Percentiles rank a stretch among this genome's conserved stretches.
Conservation (phyloP, 2,888 invertebrate genomes). For the Elegia similella region DNA sequence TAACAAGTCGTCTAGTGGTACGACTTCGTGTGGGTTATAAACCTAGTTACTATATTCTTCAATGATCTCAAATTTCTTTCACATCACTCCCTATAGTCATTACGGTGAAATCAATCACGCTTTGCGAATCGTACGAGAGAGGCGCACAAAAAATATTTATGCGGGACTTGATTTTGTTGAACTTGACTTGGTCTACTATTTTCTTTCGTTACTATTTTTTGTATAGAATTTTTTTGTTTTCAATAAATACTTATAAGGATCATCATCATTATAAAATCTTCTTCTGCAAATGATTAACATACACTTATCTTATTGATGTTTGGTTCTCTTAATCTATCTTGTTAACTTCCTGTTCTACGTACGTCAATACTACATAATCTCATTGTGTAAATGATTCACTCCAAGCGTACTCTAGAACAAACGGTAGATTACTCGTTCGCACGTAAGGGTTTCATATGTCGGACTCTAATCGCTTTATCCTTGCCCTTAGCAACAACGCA, state of each 20-base stretch:
- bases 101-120: neutral
- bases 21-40: conserved; percentile 17
- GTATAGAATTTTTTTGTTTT: no score
- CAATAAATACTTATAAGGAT: no score
- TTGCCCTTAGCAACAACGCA: conserved; percentile 61
- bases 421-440: conserved; percentile 1
- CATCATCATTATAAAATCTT: no score
- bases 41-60: conserved; percentile 15
- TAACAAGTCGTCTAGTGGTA: conserved; percentile 21
- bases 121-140: conserved; percentile 2
- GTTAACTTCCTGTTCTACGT: neutral
- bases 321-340: neutral
- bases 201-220: neutral
- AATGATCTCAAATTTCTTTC: neutral
- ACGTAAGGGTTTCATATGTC: conserved; percentile 22
- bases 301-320: no score
- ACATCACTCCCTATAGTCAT: conserved; percentile 4
- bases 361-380: neutral
- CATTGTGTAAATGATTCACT: neutral
- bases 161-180: conserved; percentile 8
- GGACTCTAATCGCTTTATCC: conserved; percentile 37
- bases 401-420: neutral
- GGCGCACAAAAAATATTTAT: conserved; percentile 7
- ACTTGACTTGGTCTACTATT: neutral
- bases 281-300: no score